A percentile compares a stretch with the other conserved stretches of the same genome.
Conservation (phyloP, 2,113 vertebrate genomes). For the Myotis lucifugus region DNA sequence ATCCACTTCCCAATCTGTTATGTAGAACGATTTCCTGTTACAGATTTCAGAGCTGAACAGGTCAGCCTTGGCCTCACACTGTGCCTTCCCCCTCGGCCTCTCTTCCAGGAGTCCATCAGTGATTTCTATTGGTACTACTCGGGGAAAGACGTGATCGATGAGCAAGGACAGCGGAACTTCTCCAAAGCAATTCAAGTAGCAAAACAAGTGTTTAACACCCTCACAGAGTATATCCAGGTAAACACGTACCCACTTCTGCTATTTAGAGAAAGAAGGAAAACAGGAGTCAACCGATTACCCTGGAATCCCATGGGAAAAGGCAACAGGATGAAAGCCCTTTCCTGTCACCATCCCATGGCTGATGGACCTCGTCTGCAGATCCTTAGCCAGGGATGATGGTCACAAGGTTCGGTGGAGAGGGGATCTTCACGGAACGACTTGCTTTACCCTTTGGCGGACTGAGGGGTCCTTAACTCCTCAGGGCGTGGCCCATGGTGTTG, state of each 20-base stretch:
- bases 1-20: neutral
- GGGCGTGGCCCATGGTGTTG: too few relatives aligned
- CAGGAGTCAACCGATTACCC: neutral
- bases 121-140: slow-evolving; percentile 99
- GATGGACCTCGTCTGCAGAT: neutral
- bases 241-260: neutral
- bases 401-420: neutral
- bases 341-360: neutral
- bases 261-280: neutral
- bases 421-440: neutral
- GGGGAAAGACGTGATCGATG: slow-evolving; percentile 97
- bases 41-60: neutral
- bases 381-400: neutral
- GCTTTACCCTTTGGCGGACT: neutral
- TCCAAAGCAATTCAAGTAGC: slow-evolving; percentile 98
- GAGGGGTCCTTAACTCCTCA: neutral
- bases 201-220: slow-evolving; percentile 98
- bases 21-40: neutral
- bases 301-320: neutral
- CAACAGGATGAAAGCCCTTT: neutral
- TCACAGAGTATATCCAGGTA: slow-evolving; percentile 99
- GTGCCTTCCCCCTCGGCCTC: neutral
- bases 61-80: neutral
- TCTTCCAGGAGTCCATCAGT: slow-evolving; percentile 95
- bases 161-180: slow-evolving; percentile 97